These are phyloP conservation scores for Entomobrya multifasciata DNA, from an alignment of 2,888 invertebrate species.

Conservation along the genomic window DNA sequence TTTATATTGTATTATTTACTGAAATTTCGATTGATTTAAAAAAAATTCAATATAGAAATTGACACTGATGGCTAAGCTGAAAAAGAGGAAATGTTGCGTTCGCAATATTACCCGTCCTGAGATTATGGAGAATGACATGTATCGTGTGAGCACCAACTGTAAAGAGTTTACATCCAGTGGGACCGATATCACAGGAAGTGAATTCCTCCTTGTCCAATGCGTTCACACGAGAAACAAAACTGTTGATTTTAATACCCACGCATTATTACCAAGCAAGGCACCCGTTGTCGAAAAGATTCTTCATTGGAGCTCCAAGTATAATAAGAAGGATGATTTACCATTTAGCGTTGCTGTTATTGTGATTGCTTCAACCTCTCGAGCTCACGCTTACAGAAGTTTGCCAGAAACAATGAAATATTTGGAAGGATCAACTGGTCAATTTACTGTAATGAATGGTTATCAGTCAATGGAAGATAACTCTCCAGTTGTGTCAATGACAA, in stretches of 20 bases:
- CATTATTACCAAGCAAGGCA: slow-evolving; percentile 34
- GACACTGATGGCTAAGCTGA: background rate
- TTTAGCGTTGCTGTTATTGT: slow-evolving; percentile 64
- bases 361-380: slow-evolving; percentile 68
- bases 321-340: slow-evolving; percentile 43
- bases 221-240: slow-evolving; percentile 14
- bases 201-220: slow-evolving; percentile 58
- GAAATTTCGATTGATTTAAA: too few relatives aligned
- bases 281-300: slow-evolving; percentile 39
- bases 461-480: slow-evolving; percentile 67
- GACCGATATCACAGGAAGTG: slow-evolving; percentile 38
- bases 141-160: slow-evolving; percentile 36
- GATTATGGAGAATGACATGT: slow-evolving; percentile 36
- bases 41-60: slow-evolving; percentile 51
- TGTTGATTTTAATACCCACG: slow-evolving; percentile 54
- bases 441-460: slow-evolving; percentile 71
- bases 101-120: slow-evolving; percentile 55
- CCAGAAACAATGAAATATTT: slow-evolving; percentile 66
- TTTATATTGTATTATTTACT: too few relatives aligned
- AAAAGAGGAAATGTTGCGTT: slow-evolving; percentile 52
- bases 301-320: slow-evolving; percentile 45
- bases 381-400: slow-evolving; percentile 67
- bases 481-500: slow-evolving; percentile 18
- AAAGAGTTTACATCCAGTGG: slow-evolving; percentile 5
- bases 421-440: slow-evolving; percentile 30